phyloP scores from a whole-genome alignment of 2,888 invertebrate species.

The Apamea anceps region DNA sequence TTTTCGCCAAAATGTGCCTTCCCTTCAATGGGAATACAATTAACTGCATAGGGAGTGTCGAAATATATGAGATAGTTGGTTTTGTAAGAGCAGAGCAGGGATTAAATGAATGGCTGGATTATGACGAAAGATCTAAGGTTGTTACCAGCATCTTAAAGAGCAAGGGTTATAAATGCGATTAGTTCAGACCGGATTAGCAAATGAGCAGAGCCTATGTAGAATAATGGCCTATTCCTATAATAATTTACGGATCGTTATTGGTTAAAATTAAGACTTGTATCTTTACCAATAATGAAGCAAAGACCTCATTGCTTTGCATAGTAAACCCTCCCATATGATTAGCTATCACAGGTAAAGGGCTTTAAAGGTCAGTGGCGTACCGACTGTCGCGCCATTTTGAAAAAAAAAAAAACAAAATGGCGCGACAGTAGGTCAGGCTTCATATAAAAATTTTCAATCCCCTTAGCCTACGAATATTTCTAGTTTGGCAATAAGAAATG shows the following conservation, averaged over 20 bases:
- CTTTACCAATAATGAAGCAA: neutral
- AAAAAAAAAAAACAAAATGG: too few relatives aligned
- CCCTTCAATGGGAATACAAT: neutral
- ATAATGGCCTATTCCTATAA: neutral
- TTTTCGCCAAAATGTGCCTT: neutral
- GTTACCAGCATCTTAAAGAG: constrained; percentile 16
- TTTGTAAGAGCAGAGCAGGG: constrained; percentile 1
- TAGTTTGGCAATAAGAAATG: neutral
- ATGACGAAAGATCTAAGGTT: constrained; percentile 14
- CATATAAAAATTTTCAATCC: neutral
- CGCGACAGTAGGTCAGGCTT: too few relatives aligned
- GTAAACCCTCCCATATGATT: neutral
- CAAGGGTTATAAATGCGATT: constrained; percentile 38
- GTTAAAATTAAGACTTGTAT: neutral
- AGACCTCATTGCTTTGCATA: neutral
- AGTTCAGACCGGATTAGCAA: neutral
- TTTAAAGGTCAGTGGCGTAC: too few relatives aligned
- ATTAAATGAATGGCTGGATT: constrained; percentile 12
- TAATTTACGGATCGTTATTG: neutral
- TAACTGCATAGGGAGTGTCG: neutral
- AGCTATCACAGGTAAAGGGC: neutral
- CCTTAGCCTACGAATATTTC: neutral
- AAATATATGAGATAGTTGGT: neutral
- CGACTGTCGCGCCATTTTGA: too few relatives aligned
- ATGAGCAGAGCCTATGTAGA: constrained; percentile 10